phyloP scores from a whole-genome alignment of 2,888 invertebrate genomes.

The Smittia aterrima region DNA sequence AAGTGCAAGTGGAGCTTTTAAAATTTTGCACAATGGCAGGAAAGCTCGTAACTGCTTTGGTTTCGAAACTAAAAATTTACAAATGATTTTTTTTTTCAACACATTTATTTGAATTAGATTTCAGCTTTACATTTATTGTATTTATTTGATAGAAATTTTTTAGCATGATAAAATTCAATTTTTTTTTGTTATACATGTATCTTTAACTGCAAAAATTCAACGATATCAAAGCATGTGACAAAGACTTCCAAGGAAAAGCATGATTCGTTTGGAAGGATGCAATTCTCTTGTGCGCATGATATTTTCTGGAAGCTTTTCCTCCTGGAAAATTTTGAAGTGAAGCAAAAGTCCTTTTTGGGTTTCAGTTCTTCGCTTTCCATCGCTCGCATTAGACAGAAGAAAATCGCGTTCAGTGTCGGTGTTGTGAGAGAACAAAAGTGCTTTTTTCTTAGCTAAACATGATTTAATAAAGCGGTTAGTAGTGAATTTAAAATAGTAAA shows the following conservation, averaged over 20 bases:
- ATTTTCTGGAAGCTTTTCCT: not conserved
- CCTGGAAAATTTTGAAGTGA: not conserved
- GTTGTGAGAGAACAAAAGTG: not conserved
- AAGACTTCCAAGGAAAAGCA: not conserved
- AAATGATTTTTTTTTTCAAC: too few relatives aligned
- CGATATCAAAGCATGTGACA: not conserved
- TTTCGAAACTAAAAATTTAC: too few relatives aligned
- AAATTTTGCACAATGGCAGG: too few relatives aligned
- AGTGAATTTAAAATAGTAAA: not conserved
- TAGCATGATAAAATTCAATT: too few relatives aligned
- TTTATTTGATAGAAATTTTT: too few relatives aligned
- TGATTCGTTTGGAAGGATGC: not conserved
- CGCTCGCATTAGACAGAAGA: conserved; percentile 16
- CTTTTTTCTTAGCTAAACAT: not conserved
- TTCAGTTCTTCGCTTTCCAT: conserved; percentile 36
- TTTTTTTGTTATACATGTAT: too few relatives aligned
- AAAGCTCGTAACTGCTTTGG: too few relatives aligned
- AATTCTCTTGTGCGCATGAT: not conserved
- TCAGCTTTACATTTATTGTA: too few relatives aligned
- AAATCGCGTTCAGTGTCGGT: conserved; percentile 2
- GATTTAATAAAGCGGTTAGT: not conserved
- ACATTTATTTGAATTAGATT: too few relatives aligned
- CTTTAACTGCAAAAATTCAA: too few relatives aligned
- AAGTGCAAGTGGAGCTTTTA: too few relatives aligned
- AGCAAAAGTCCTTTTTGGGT: not conserved